Evolutionary conservation across 2,888 invertebrate genomes (phyloP).

Genomic region (Dynastes hyllus): DNA sequence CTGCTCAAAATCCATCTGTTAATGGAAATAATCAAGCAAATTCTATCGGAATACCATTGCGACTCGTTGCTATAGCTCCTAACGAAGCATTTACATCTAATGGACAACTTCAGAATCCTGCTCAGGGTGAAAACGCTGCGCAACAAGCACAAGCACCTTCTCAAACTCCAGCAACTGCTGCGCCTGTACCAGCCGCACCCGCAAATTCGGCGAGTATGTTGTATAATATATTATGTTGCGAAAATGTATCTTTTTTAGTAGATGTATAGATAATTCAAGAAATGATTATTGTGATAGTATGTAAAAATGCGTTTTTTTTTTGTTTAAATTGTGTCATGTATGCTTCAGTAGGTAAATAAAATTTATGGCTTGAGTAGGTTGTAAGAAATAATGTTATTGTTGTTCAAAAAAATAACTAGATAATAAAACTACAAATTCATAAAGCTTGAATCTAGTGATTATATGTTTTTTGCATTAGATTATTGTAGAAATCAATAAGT

Average conservation of each 20-base stretch:
- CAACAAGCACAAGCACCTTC: conserved; percentile 5
- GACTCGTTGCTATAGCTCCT: conserved; percentile 41
- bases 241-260: neutral
- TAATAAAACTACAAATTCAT: neutral
- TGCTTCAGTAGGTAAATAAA: neutral
- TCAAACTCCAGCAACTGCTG: conserved; percentile 11
- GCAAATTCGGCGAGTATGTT: conserved; percentile 29
- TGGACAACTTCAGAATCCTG: conserved; percentile 5
- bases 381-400: neutral
- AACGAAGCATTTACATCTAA: neutral
- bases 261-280: neutral
- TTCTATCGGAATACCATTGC: conserved; percentile 34
- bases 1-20: conserved; percentile 30
- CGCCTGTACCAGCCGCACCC: neutral
- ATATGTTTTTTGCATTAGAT: neutral
- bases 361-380: neutral
- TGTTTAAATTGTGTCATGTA: neutral
- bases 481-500: neutral
- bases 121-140: conserved; percentile 48
- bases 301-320: too few relatives aligned
- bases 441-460: neutral
- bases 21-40: conserved; percentile 19
- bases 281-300: neutral
- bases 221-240: neutral
- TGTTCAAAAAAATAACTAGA: neutral